phyloP scores from a whole-genome alignment of 2,888 invertebrate genomes.

The Cephonodes hylas region DNA sequence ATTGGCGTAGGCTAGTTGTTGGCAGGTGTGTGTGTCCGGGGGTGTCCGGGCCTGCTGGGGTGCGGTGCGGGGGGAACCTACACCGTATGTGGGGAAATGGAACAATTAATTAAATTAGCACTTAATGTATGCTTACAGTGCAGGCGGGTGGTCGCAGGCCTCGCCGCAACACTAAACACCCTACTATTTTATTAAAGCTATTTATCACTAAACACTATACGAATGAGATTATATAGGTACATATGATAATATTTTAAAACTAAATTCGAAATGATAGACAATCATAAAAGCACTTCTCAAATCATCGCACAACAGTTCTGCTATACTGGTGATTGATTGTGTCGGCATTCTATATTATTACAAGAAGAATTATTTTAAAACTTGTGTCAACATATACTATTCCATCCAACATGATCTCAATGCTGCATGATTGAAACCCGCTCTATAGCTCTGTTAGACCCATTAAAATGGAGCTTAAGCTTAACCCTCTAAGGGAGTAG shows the following conservation, averaged over 20 bases:
- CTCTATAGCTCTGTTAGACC: not conserved
- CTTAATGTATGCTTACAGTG: constrained; percentile 55
- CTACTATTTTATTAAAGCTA: constrained; percentile 66
- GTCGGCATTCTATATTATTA: too few species aligned
- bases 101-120: constrained; percentile 77
- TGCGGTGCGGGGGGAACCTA: constrained; percentile 42
- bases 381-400: too few species aligned
- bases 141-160: constrained; percentile 39
- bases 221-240: not conserved
- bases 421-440: not conserved
- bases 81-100: constrained; percentile 64
- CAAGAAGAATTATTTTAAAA: too few species aligned
- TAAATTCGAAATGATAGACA: too few species aligned
- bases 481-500: not conserved
- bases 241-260: too few species aligned
- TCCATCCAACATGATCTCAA: too few species aligned
- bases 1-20: constrained; percentile 35
- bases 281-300: too few species aligned
- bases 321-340: too few species aligned
- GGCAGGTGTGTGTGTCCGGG: constrained; percentile 36
- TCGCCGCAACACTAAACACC: constrained; percentile 19
- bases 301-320: too few species aligned
- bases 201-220: constrained; percentile 45
- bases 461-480: not conserved
- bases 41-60: constrained; percentile 44